Conservation (phyloP, 2,113 vertebrate species). For the Cebus imitator region DNA sequence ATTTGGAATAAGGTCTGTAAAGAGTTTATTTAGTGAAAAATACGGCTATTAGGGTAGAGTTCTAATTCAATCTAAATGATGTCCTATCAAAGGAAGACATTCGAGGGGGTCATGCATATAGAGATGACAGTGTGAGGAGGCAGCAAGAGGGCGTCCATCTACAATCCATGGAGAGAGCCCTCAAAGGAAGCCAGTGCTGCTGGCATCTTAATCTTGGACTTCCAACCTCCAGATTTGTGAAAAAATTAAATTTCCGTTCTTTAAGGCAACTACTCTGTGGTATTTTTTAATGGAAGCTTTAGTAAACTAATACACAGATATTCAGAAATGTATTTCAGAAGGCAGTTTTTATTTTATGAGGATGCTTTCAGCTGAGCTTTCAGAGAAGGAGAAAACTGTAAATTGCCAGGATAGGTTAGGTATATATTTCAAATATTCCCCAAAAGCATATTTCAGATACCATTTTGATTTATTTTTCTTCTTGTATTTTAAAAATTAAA, state of each 20-base stretch:
- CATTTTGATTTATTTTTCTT: too few species aligned
- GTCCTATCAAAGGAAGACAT: not conserved
- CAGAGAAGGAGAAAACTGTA: not conserved
- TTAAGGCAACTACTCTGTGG: not conserved
- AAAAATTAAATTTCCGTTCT: not conserved
- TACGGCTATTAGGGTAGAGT: too few species aligned
- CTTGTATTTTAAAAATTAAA: too few species aligned
- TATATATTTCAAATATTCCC: not conserved
- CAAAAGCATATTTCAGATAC: not conserved
- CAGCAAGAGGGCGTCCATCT: not conserved
- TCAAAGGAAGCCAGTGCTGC: too few species aligned
- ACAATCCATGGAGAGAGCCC: too few species aligned
- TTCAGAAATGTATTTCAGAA: not conserved
- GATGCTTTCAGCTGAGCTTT: not conserved
- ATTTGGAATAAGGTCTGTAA: not conserved
- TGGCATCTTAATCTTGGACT: not conserved
- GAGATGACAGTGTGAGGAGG: fast-evolving
- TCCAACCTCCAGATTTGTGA: too few species aligned
- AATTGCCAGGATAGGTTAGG: not conserved
- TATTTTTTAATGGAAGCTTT: not conserved
- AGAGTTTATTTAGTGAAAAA: not conserved
- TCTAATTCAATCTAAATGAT: not conserved
- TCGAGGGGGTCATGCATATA: not conserved
- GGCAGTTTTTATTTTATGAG: not conserved
- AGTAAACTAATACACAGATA: not conserved